Percentiles rank a stretch among this genome's conserved stretches.
Evolutionary conservation across 2,113 vertebrate species (phyloP).

Genomic region (Nerophis ophidion): DNA sequence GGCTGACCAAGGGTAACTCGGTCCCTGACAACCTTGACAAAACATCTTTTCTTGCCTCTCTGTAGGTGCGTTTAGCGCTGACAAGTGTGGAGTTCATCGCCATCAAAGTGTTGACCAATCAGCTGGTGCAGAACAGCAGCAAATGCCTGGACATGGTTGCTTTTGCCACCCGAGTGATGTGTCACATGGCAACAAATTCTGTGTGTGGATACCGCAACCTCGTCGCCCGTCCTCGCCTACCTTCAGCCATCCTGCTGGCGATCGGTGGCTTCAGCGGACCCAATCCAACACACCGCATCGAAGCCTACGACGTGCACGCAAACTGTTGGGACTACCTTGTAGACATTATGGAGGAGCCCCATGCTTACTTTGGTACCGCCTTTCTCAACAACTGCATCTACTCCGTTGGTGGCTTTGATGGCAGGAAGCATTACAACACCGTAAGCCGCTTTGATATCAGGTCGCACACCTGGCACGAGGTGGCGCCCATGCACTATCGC

Average conservation of each 20-base stretch:
- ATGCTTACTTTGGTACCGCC: conserved; percentile 20
- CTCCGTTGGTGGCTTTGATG: conserved; percentile 28
- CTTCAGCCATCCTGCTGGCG: conserved; percentile 22
- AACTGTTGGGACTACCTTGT: conserved; percentile 12
- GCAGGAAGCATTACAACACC: neutral
- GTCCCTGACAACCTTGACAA: neutral
- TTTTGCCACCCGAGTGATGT: fast-evolving
- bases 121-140: conserved; percentile 2
- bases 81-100: neutral
- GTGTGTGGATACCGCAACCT: neutral
- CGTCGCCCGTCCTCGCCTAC: conserved; percentile 23
- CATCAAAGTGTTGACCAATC: neutral
- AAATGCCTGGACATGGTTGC: neutral
- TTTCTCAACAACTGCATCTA: conserved; percentile 31
- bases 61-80: conserved; percentile 30
- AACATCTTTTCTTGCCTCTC: neutral
- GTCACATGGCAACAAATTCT: neutral
- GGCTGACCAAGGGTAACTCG: neutral
- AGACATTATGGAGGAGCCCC: neutral
- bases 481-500: conserved; percentile 19
- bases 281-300: neutral
- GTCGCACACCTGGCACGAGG: conserved; percentile 24
- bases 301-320: conserved; percentile 17
- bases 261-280: conserved; percentile 17
- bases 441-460: conserved; percentile 18